Evolutionary conservation across 1,140 invertebrate species (phyloP), one percentile per base, ranked within the genome.

Genomic region (Sycophaga agraensis): DNA sequence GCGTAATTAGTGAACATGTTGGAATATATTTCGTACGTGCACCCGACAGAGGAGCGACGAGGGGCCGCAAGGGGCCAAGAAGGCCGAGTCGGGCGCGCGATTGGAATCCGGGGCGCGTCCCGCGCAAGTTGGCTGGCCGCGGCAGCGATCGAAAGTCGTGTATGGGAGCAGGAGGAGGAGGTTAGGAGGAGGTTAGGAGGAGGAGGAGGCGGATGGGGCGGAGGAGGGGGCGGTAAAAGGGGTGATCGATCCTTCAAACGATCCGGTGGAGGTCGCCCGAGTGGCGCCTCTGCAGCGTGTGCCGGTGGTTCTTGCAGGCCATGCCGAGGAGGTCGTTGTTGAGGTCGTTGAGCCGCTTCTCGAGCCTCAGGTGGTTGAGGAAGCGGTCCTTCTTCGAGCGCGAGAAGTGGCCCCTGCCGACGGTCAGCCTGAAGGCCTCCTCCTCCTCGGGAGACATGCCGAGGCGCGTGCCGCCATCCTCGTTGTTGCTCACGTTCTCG

Each of bases 361-460:
- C 73, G 45, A 76, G 56, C 64, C 74, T 68, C 9, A 76, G 66
- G 50, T 76, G 71, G 66, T 76, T 76, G 5, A 76, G 66, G 63
- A 76, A 76, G 57, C 66, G 66, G 50, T 76, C 72, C 46, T 76
- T 76, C 46, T 76, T 76, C 39, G 74, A 74, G 17, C 70, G 68
- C 48, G 69, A 70, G 46, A 76, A 76, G 59, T 75, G 63, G 11
- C 74, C 74, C 4, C 74, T 61, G 12, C 73, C 74, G 5, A 75
- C 63, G n/a, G 74, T 75, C 21, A 75, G 66, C 37, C 74, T 60
- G 37, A 76, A 74, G 3, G 71, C 73, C 42, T 71, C 73, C 53
- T 76, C 72, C 19, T 76, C 73, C 2, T 68, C 72, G 1, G 73
- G 66, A 2, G 73, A 70, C 68, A 76, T 69, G 31, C 58, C 49